Evolutionary conservation across 2,113 vertebrate genomes (phyloP).

Genomic region (Pluvianellus socialis): DNA sequence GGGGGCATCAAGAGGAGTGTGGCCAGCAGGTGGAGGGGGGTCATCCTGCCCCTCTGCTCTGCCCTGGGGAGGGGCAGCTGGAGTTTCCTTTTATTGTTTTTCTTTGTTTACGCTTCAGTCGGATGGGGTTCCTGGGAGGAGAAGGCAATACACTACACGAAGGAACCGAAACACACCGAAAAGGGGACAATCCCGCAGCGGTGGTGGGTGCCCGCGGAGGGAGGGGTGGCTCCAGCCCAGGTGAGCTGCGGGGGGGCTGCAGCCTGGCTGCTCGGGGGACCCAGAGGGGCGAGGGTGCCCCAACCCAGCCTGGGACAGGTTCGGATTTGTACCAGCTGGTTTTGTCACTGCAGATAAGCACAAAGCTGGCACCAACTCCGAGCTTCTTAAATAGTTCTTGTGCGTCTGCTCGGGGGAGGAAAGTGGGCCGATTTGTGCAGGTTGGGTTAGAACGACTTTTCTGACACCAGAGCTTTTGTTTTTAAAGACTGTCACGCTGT

Average conservation of each 20-base stretch:
- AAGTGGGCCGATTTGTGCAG: background rate
- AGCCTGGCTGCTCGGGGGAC: too few relatives aligned
- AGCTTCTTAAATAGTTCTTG: background rate
- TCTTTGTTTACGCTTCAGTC: background rate
- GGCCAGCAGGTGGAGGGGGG: too few relatives aligned
- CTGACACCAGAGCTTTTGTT: background rate
- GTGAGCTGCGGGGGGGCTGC: background rate
- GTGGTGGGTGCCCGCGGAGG: rapidly evolving
- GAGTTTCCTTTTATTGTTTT: background rate
- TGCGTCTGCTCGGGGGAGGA: background rate
- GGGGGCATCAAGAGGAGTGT: too few relatives aligned
- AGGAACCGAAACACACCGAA: background rate
- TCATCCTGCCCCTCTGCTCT: too few relatives aligned
- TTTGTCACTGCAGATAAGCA: background rate
- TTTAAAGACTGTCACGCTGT: background rate
- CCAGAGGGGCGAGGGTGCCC: too few relatives aligned
- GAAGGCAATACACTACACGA: background rate
- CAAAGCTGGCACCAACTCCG: background rate
- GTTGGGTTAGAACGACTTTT: too few relatives aligned
- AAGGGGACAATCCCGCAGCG: background rate
- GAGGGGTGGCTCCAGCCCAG: background rate
- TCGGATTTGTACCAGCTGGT: background rate
- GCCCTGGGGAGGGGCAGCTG: background rate
- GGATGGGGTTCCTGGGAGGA: background rate
- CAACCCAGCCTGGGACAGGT: too few relatives aligned